Percentiles rank a stretch among this genome's conserved stretches.
Evolutionary conservation across 2,113 vertebrate genomes (phyloP).

Genomic region (Sapayoa aenigma): DNA sequence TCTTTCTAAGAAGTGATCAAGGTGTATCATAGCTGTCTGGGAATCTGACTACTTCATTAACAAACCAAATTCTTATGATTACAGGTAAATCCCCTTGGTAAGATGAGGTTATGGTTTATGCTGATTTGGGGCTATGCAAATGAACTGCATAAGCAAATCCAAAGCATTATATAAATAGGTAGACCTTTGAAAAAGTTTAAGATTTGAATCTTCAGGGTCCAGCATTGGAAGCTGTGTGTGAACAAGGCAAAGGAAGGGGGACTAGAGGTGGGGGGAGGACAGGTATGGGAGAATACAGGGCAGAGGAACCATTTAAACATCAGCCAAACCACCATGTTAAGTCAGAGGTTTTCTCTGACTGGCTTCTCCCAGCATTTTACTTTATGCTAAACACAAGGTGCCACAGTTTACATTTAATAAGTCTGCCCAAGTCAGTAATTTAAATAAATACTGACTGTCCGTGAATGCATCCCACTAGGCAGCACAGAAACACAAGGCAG

Average conservation of each 20-base stretch:
- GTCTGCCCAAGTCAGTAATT: background rate
- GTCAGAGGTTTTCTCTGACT: background rate
- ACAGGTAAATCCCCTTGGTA: slow-evolving; percentile 52
- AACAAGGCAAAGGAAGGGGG: background rate
- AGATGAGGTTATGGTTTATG: slow-evolving; percentile 53
- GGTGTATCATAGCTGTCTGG: slow-evolving; percentile 32
- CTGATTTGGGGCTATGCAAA: slow-evolving; percentile 50
- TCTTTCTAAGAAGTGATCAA: slow-evolving; percentile 52
- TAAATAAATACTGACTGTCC: background rate
- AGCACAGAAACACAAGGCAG: background rate
- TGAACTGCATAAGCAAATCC: slow-evolving; percentile 40
- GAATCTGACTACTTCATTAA: slow-evolving; percentile 40
- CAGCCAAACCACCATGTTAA: background rate
- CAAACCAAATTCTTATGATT: slow-evolving; percentile 45
- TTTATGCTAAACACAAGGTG: background rate
- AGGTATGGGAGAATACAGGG: background rate
- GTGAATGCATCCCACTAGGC: background rate
- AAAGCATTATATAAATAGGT: slow-evolving; percentile 51
- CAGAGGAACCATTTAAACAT: background rate
- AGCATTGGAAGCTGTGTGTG: background rate
- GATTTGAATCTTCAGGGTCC: background rate
- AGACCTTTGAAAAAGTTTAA: slow-evolving; percentile 41
- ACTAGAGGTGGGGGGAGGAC: background rate
- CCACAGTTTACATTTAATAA: slow-evolving; percentile 19
- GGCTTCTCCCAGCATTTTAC: background rate